A percentile compares a stretch with the other conserved stretches of the same genome.
phyloP scores from a whole-genome alignment of 2,113 vertebrate genomes.

The Coturnix japonica region DNA sequence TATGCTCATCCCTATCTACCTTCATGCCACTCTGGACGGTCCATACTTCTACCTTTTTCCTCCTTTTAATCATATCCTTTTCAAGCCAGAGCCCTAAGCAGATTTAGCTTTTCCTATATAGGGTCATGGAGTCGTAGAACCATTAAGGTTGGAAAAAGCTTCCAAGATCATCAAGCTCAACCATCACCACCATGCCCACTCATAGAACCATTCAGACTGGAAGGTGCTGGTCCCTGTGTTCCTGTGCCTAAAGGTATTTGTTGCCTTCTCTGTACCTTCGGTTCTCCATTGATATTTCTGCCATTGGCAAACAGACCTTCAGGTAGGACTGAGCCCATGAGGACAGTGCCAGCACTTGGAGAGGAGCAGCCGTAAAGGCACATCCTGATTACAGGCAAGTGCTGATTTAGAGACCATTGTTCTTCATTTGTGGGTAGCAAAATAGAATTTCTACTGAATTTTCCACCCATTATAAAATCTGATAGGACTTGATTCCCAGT shows the following conservation, averaged over 20 bases:
- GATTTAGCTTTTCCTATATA: neutral
- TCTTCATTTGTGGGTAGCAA: neutral
- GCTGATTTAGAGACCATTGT: neutral
- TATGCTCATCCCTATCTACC: neutral
- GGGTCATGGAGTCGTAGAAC: too few relatives aligned
- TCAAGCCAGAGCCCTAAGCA: neutral
- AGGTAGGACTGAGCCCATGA: accelerated
- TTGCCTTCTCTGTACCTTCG: neutral
- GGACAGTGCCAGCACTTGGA: neutral
- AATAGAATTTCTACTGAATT: neutral
- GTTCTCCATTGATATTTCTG: neutral
- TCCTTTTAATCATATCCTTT: neutral
- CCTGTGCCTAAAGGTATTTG: neutral
- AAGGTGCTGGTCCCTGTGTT: neutral
- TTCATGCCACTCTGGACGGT: neutral
- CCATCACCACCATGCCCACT: too few relatives aligned
- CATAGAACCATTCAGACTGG: too few relatives aligned
- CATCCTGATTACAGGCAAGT: neutral
- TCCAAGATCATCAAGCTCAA: too few relatives aligned
- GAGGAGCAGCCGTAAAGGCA: neutral
- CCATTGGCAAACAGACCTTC: neutral
- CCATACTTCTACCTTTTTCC: neutral
- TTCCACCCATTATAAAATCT: neutral
- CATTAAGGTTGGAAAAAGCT: too few relatives aligned
- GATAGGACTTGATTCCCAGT: neutral